Evolutionary conservation across 1,140 invertebrate genomes (phyloP), one percentile per base, ranked within the genome.

Genomic region (Diabrotica virgifera): DNA sequence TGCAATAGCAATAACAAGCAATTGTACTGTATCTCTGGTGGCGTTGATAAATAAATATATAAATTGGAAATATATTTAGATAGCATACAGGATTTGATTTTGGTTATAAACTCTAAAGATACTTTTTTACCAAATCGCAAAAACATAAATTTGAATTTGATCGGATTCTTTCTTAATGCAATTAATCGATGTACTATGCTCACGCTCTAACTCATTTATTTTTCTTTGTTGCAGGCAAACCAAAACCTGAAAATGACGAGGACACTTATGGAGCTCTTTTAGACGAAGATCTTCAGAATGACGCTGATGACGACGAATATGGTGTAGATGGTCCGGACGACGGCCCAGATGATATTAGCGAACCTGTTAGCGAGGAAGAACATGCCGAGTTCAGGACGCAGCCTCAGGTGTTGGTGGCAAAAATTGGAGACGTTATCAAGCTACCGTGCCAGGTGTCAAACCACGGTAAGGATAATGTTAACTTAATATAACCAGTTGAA

Each of bases 251-350:
- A 14, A 58, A 57, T 6, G 46, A 52, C 35, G 53, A 64, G 9
- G 62, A 64, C 8, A 52, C 55, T 11, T 60, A 60, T 11, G 59
- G 59, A 36, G 11, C 13, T 52, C 24, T 52, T 11, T 40, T 9
- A 14, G 59, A 60, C 6, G 40, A 57, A 24, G 37, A 64, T 24
- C 9, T 64, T 9, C 62, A 64, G 50, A 64, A 64, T 24, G 62
- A 64, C 24, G 57, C 52, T 9, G 56, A 63, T 35, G 51, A 54
- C n/a, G 61, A 55, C 36, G 38, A 63, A 9, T 13, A 58, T 8
- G 14, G 12, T 24, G 35, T 37, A 6, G 63, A 46, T 36, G 57
- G 53, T 37, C 13, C 35, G 53, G 51, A 59, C 11, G 56, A 24
- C 9, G 46, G 24, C 38, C 7, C 51, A 6, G 57, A 54, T 6